Base-by-base conservation (phyloP, 2,113 vertebrate species). In the Hassar affinis region DNA sequence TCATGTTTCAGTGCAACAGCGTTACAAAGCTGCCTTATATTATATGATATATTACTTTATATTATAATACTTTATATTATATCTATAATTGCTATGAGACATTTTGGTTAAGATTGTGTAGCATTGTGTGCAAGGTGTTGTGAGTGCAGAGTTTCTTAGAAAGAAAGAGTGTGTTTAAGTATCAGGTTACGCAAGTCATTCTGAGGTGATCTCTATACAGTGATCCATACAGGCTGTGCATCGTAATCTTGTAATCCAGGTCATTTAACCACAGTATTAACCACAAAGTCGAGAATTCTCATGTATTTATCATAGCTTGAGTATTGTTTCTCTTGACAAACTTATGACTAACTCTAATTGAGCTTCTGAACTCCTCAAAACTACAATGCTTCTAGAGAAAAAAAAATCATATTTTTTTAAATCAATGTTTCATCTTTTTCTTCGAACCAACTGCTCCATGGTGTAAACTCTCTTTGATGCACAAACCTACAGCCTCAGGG, bases 391-490 rank as follows among this genome's bases (percentile, higher is more conserved):
- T 87, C 64, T 86, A 68, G 82, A 86, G 22, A 71, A 61, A 71
- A 74, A 90, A 86, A 88, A 64, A 57, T 25, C 42, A 45, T 78
- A 61, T 59, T 64, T 82, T 81, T 80, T 88, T 20, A 22, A 77
- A 91, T 91, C 90, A 91, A 81, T 91, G 85, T 89, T 92, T 88
- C 82, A 89, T 91, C 64, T 85, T 84, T 82, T 84, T 85, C 51
- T 82, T 69, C 72, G 62, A 78, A 83, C 82, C 76, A 81, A 51
- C 57, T 71, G 82, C 83, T 87, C 79, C 74, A 68, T 84, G 78
- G 87, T 88, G 87, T 71, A 80, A 84, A 84, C 72, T 57, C 61
- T 81, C 88, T 93, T 93, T 92, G 91, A 93, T 91, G 91, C 87
- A 84, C 82, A 84, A 82, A 72, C 54, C 82, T 57, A 82, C 78